A percentile compares a stretch with the other conserved stretches of the same genome.
Conservation (phyloP, 2,888 invertebrate species). For the Venusia cambrica region DNA sequence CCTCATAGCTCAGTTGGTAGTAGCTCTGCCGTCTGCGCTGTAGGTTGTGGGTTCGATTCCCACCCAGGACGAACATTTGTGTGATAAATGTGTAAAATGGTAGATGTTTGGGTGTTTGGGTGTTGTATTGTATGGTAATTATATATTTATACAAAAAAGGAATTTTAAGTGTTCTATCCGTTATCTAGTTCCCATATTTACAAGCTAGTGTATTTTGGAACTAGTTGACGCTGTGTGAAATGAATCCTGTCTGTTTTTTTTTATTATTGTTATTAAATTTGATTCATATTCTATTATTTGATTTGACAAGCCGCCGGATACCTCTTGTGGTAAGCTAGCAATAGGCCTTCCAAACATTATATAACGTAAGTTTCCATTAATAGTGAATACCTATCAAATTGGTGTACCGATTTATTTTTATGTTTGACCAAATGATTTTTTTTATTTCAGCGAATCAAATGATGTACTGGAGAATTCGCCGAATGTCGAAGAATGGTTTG, state of each 20-base stretch:
- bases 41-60: no score
- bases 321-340: slow-evolving; percentile 17
- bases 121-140: no score
- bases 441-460: slow-evolving; percentile 88
- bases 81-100: no score
- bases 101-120: no score
- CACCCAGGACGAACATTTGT: no score
- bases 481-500: slow-evolving; percentile 90
- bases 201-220: no score
- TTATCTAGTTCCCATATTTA: no score
- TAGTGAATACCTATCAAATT: background rate
- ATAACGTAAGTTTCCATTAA: slow-evolving; percentile 1
- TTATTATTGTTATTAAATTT: slow-evolving; percentile 1
- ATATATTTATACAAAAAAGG: no score
- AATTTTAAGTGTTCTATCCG: no score
- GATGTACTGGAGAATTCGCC: slow-evolving; percentile 92
- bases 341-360: slow-evolving; percentile 10
- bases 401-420: background rate
- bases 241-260: slow-evolving; percentile 1
- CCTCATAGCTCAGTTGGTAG: no score
- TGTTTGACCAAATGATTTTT: slow-evolving; percentile 21
- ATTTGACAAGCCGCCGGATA: slow-evolving; percentile 17
- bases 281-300: slow-evolving; percentile 8
- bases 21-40: no score
- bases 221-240: no score